Base-by-base conservation (phyloP, 2,888 invertebrate genomes). In the Oxycera nigricornis region DNA sequence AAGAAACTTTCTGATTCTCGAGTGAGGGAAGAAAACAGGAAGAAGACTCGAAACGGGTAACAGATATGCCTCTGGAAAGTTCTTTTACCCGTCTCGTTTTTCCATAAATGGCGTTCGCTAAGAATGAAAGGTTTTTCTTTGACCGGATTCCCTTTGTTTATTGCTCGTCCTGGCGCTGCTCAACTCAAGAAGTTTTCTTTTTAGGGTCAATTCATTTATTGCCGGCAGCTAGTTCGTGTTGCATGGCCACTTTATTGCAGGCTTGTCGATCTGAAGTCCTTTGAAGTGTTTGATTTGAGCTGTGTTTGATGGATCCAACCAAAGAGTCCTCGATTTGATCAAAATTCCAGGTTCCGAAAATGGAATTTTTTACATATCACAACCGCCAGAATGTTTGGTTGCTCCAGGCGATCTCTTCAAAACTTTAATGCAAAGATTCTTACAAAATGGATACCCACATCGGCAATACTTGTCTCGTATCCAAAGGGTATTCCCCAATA, bases 121-220 rank as follows among this genome's bases (percentile, higher is more conserved):
- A 50, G 55, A 11, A 70, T 31, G 55, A 70, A 70, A 70, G 52
- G 70, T 30, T 70, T 52, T 31, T 70, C 55, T 2, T 70, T 70
- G 70, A 55, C 52, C 70, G 70, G 52, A 31, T 70, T 52, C 35
- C 17, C 52, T 70, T 70, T 70, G 70, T 70, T 70, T 70, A 70
- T 70, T 70, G 52, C 52, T 70, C 31, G 50, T 11, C 65, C 65
- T 65, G 24, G 17, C 24, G 65, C 39, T 39, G 55, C 70, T 70
- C 31, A 70, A 70, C 28, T 52, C 70, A 9, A 70, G 31, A 55
- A 70, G 70, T 70, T 70, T 52, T 52, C 55, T 68, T 70, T 52
- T 70, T 70, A 35, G 70, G 70, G 52, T 55, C 52, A 52, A 52
- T 52, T 70, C 52, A 24, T 41, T 65, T 35, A 22, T 52, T 20